Evolutionary conservation across 1,140 invertebrate genomes (phyloP), one percentile per base, ranked within the genome.

Genomic region (Penaeus chinensis): DNA sequence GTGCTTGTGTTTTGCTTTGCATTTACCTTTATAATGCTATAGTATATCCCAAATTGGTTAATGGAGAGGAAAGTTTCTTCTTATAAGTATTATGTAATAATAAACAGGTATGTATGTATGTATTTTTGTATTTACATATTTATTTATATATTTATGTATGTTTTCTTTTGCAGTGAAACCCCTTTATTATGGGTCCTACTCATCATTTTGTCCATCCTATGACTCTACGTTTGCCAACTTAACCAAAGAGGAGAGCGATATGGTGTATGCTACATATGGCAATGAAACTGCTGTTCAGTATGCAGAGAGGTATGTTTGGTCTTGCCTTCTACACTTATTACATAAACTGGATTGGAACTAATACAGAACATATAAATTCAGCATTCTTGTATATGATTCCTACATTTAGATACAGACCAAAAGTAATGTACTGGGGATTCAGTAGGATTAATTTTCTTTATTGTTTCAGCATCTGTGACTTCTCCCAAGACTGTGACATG

Each of bases 161-260:
- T 20, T 82, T n/a, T 77, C 54, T 74, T 82, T 92, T 92, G 42
- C 92, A 91, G 97, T 98, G 2, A 97, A 97, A 91, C 97, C 98
- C 0, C 92, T 99, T 4, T 96, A 97, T 92, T 99, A 99, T 92
- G 98, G 98, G 0, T 95, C 98, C 7, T 99, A 98, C 93, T 96
- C 97, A 63, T 98, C 97, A 3, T 98, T 98, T 93, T 98, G 98
- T 4, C 98, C 98, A 0, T 95, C 95, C 27, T 98, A 98, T 92
- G 98, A 99, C 92, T 98, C 97, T 0, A 98, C 97, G 3, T 99
- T 99, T 93, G 95, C 98, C 0, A 98, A 97, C 91, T 93, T 99
- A 32, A 97, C 95, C 19, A 97, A 98, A 92, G 97, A 98, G 90
- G 98, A 99, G 91, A 96, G 96, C 1, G 97, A 99, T 91, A 92